phyloP scores from a whole-genome alignment of 2,888 invertebrate species.

The Brenthis hecate region DNA sequence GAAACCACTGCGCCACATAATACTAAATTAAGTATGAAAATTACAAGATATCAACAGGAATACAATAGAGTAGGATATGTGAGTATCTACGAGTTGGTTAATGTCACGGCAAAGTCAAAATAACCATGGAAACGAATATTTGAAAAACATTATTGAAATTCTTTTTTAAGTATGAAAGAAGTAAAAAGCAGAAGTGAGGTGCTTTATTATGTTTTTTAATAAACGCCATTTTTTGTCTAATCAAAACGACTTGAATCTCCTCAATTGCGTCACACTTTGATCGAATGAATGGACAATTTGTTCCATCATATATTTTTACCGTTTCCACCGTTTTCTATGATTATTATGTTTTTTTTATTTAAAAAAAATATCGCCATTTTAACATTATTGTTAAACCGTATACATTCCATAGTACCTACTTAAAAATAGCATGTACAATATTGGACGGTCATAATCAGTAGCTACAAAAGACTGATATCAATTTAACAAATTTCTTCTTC shows the following conservation, averaged over 20 bases:
- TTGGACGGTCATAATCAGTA: no score
- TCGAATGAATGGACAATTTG: conserved; percentile 35
- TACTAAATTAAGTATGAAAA: no score
- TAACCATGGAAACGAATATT: neutral
- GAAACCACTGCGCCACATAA: no score
- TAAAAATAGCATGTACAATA: neutral
- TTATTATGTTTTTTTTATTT: conserved; percentile 28
- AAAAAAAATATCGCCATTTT: conserved; percentile 34
- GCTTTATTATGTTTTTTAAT: conserved; percentile 30
- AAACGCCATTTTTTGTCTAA: conserved; percentile 22
- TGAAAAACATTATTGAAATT: neutral
- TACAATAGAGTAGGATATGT: no score
- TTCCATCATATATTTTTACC: conserved; percentile 26
- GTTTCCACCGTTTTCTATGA: conserved; percentile 32
- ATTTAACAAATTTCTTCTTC: no score
- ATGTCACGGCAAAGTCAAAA: neutral
- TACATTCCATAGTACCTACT: neutral
- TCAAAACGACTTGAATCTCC: conserved; percentile 31
- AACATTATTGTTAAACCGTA: conserved; percentile 6
- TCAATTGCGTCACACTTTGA: conserved; percentile 42
- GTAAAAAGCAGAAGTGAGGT: neutral
- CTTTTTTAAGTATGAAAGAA: neutral
- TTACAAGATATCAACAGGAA: no score
- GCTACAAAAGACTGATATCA: no score
- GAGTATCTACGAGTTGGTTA: no score